A percentile compares a stretch with the other conserved stretches of the same genome.
Evolutionary conservation across 2,113 vertebrate species (phyloP).

Genomic region (Lophius piscatorius): DNA sequence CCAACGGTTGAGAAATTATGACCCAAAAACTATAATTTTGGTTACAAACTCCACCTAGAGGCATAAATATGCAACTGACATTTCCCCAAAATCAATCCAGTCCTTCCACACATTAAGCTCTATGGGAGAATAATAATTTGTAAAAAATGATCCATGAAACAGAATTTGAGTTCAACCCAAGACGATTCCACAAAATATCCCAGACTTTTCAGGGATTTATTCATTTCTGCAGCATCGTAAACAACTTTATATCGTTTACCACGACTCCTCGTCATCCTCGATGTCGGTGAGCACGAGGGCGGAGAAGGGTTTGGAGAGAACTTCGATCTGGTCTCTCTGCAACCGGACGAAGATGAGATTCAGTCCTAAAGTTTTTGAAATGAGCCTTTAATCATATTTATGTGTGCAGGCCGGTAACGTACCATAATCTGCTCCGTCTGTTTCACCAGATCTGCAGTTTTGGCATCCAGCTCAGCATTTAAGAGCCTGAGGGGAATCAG

Average conservation of each 20-base stretch:
- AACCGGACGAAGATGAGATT: constrained; percentile 4
- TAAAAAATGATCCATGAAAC: no score
- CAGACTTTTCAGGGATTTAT: no score
- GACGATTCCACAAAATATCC: no score
- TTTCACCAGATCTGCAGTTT: constrained; percentile 86
- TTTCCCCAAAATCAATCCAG: no score
- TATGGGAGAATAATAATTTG: no score
- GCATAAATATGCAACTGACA: no score
- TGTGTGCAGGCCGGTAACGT: constrained; percentile 50
- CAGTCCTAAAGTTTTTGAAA: background rate
- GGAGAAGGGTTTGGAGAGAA: constrained; percentile 78
- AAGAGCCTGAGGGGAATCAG: constrained; percentile 77
- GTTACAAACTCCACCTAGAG: no score
- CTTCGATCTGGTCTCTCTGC: constrained; percentile 85
- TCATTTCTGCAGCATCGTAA: background rate
- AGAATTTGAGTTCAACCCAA: no score
- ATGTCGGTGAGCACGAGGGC: constrained; percentile 64
- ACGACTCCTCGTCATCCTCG: constrained; percentile 73
- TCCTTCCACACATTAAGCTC: no score
- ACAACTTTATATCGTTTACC: constrained; percentile 69
- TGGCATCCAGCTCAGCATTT: constrained; percentile 94
- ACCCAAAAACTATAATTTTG: no score
- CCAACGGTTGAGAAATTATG: no score
- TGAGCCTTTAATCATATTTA: background rate
- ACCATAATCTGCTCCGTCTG: constrained; percentile 92